phyloP scores from a whole-genome alignment of 2,888 invertebrate genomes.

The Aphodius granarius region DNA sequence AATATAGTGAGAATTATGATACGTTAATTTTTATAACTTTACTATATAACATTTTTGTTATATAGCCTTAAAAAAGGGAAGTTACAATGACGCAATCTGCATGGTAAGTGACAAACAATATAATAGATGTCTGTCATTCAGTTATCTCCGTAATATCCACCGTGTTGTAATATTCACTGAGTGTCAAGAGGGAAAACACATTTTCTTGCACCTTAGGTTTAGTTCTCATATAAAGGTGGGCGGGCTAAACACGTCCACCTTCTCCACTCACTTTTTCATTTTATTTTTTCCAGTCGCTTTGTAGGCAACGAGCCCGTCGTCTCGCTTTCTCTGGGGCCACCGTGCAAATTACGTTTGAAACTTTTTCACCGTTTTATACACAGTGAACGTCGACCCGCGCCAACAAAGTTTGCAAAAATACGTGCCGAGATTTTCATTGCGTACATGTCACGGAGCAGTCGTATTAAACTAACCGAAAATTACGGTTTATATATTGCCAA shows the following conservation, averaged over 20 bases:
- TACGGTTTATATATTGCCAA: neutral
- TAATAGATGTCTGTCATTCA: too few species aligned
- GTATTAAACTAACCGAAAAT: neutral
- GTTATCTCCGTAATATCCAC: neutral
- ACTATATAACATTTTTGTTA: too few species aligned
- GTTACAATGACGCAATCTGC: too few species aligned
- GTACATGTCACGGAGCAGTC: neutral
- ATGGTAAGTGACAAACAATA: too few species aligned
- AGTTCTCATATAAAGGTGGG: neutral
- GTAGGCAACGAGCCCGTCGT: neutral
- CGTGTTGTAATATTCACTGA: neutral
- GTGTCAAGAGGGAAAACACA: neutral
- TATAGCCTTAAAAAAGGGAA: too few species aligned
- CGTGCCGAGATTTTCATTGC: neutral
- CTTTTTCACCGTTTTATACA: neutral
- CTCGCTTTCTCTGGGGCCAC: neutral
- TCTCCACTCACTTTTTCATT: neutral
- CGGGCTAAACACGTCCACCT: neutral
- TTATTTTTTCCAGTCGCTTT: neutral
- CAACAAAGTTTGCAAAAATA: neutral
- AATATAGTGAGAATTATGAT: too few species aligned
- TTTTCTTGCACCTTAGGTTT: neutral
- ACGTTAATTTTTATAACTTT: too few species aligned
- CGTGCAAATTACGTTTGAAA: neutral
- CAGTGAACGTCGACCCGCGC: neutral